Evolutionary conservation across 2,113 vertebrate genomes (phyloP).

Genomic region (Apeltes quadracus): DNA sequence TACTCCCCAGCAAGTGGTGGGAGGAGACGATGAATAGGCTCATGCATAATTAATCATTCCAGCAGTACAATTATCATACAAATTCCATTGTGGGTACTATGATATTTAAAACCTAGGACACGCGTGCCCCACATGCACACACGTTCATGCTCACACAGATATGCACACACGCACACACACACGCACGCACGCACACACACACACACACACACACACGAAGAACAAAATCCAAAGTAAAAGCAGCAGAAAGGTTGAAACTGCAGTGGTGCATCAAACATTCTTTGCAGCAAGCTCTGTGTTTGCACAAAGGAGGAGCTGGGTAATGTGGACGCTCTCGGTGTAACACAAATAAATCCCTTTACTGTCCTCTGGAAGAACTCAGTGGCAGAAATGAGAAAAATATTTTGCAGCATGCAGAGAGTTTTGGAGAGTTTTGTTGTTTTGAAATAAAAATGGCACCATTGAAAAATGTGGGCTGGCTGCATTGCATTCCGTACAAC

Average conservation of each 20-base stretch:
- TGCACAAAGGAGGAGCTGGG: conserved; percentile 53
- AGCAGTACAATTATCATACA: conserved; percentile 66
- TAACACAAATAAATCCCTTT: conserved; percentile 36
- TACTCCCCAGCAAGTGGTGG: conserved; percentile 38
- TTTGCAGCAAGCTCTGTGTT: conserved; percentile 51
- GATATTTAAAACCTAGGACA: conserved; percentile 47
- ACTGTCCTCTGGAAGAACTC: conserved; percentile 31
- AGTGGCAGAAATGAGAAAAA: conserved; percentile 22
- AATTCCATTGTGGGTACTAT: conserved; percentile 61
- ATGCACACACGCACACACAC: conserved; percentile 19
- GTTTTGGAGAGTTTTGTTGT: conserved; percentile 11
- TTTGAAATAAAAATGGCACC: conserved; percentile 27
- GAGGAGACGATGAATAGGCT: conserved; percentile 57
- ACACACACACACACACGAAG: conserved; percentile 31
- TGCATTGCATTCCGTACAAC: neutral
- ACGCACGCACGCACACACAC: conserved; percentile 7
- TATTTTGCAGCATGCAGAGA: conserved; percentile 22
- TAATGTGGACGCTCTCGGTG: conserved; percentile 35
- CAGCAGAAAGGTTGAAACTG: conserved; percentile 57
- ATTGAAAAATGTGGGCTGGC: neutral
- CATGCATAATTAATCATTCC: conserved; percentile 74
- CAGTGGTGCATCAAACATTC: conserved; percentile 68
- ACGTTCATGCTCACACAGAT: neutral
- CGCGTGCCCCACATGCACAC: conserved; percentile 1
- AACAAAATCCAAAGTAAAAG: conserved; percentile 56